Conservation (phyloP, 2,797 vertebrate species). For the Brachyalestes nurse region DNA sequence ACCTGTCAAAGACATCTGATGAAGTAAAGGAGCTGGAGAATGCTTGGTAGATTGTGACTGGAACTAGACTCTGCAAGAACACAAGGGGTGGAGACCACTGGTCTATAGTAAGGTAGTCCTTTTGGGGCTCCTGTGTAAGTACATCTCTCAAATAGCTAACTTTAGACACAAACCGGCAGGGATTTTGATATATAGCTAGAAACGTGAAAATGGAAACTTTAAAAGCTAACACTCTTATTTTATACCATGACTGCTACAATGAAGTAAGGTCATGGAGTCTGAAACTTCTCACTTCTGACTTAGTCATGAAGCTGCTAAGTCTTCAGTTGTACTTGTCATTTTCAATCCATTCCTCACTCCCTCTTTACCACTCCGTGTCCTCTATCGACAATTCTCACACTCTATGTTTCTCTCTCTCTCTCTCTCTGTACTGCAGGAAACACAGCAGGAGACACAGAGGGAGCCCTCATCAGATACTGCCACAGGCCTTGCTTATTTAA, state of each 20-base stretch:
- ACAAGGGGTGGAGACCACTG: not conserved
- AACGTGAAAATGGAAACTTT: too few relatives aligned
- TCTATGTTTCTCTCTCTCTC: slow-evolving; percentile 23
- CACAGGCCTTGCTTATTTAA: slow-evolving; percentile 19
- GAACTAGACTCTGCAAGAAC: not conserved
- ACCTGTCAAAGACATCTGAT: too few relatives aligned
- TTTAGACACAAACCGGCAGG: too few relatives aligned
- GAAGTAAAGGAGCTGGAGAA: not conserved
- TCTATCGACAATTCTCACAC: slow-evolving; percentile 46
- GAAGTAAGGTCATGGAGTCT: too few relatives aligned
- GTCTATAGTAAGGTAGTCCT: too few relatives aligned
- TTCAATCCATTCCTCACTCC: slow-evolving; percentile 33
- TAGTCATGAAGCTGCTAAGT: slow-evolving; percentile 1
- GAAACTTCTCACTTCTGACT: not conserved
- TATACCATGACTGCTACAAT: too few relatives aligned
- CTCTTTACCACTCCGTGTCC: slow-evolving; percentile 35
- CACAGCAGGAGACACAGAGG: slow-evolving; percentile 37
- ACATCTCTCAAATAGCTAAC: too few relatives aligned
- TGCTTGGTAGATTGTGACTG: not conserved
- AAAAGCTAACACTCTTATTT: too few relatives aligned
- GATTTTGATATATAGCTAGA: too few relatives aligned
- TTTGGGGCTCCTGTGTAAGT: too few relatives aligned
- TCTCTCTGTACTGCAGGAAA: slow-evolving; percentile 8
- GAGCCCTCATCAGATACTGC: slow-evolving; percentile 31
- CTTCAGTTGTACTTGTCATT: slow-evolving; percentile 27